phyloP scores from a whole-genome alignment of 1,140 invertebrate species.

The Nilaparvata lugens region DNA sequence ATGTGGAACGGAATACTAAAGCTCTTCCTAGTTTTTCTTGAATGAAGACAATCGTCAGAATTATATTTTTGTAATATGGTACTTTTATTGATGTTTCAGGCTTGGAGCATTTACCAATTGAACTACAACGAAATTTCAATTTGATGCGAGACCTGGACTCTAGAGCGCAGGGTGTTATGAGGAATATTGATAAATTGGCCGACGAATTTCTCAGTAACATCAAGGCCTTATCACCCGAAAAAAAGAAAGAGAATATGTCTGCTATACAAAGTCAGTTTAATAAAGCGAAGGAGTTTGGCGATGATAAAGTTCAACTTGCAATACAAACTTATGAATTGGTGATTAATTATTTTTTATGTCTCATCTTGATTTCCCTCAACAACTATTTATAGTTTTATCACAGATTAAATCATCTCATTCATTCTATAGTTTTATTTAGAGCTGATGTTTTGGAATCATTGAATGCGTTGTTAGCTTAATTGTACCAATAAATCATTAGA shows the following conservation, averaged over 20 bases:
- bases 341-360: no score
- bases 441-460: no score
- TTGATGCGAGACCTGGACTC: constrained; percentile 91
- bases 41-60: no score
- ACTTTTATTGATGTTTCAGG: constrained; percentile 42
- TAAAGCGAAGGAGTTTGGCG: constrained; percentile 87
- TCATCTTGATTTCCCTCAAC: not conserved
- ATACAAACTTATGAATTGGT: constrained; percentile 97
- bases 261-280: constrained; percentile 81
- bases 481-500: no score
- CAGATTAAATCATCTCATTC: no score
- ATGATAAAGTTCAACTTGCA: constrained; percentile 94
- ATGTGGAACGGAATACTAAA: no score
- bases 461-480: no score
- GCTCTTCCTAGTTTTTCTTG: no score
- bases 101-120: constrained; percentile 86
- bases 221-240: constrained; percentile 53
- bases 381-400: no score
- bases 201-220: constrained; percentile 71
- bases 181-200: constrained; percentile 79
- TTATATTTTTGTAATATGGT: not conserved
- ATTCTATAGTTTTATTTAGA: no score
- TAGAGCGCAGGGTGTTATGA: constrained; percentile 78
- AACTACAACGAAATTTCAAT: constrained; percentile 91
- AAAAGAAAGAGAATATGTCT: constrained; percentile 71